Conservation (phyloP, 2,797 vertebrate genomes). For the Anas capensis region DNA sequence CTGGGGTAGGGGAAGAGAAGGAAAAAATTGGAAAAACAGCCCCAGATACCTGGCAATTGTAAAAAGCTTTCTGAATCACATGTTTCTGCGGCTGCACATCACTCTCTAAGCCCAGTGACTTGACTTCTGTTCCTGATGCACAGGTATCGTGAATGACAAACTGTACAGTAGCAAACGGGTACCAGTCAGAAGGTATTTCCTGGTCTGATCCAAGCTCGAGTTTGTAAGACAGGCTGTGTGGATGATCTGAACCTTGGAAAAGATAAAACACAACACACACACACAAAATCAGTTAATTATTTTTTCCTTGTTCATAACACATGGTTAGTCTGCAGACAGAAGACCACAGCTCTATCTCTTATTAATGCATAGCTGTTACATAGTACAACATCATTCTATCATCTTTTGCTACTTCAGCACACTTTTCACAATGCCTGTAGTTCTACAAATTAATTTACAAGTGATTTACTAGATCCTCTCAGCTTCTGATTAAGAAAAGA, state of each 20-base stretch:
- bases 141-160: constrained; percentile 87
- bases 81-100: constrained; percentile 96
- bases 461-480: background rate
- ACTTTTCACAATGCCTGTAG: background rate
- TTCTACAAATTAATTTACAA: background rate
- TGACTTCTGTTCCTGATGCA: constrained; percentile 89
- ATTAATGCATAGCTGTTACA: background rate
- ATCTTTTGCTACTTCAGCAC: background rate
- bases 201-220: constrained; percentile 96
- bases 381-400: background rate
- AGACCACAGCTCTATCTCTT: background rate
- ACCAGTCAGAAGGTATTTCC: constrained; percentile 94
- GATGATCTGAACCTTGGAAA: constrained; percentile 89
- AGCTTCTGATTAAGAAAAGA: background rate
- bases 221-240: constrained; percentile 94
- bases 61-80: constrained; percentile 87
- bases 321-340: background rate
- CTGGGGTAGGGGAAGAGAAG: background rate
- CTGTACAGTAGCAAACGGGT: constrained; percentile 91
- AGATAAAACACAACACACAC: background rate
- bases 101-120: constrained; percentile 88
- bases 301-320: background rate
- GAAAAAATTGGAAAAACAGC: background rate
- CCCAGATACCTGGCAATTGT: constrained; percentile 89
- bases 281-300: background rate